phyloP scores from a whole-genome alignment of 2,888 invertebrate species.

The Deilephila porcellus region DNA sequence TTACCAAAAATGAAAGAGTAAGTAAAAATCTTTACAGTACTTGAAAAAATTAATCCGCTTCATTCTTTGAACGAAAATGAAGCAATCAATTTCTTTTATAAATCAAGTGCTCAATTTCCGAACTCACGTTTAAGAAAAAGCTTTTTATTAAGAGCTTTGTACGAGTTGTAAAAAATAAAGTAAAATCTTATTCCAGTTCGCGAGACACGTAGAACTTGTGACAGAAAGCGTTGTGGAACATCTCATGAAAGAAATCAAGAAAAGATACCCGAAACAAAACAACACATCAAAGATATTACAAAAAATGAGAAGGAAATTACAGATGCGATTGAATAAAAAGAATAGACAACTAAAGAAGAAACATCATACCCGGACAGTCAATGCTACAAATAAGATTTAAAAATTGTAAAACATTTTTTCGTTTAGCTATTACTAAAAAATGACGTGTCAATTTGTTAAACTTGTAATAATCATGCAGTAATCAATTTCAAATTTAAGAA shows the following conservation, averaged over 20 bases:
- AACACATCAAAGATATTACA: conserved; percentile 19
- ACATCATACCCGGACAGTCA: not conserved
- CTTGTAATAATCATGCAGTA: too few relatives aligned
- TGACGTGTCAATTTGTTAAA: not conserved
- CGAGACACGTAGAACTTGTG: conserved; percentile 52
- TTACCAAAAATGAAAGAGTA: conserved; percentile 24
- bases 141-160: conserved; percentile 35
- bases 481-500: not conserved
- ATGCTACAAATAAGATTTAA: not conserved
- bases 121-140: conserved; percentile 23
- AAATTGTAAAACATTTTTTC: not conserved
- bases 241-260: conserved; percentile 50
- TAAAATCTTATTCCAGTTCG: conserved; percentile 50
- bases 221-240: conserved; percentile 57
- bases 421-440: not conserved
- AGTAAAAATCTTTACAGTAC: not conserved
- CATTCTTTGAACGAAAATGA: not conserved
- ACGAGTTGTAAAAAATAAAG: conserved; percentile 41
- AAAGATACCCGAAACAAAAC: conserved; percentile 37
- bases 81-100: not conserved
- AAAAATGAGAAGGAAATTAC: conserved; percentile 38
- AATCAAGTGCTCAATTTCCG: conserved; percentile 29
- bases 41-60: too few relatives aligned
- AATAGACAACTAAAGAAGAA: not conserved
- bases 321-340: conserved; percentile 19